Evolutionary conservation across 2,797 vertebrate genomes (phyloP).

Genomic region (Bradypus variegatus): DNA sequence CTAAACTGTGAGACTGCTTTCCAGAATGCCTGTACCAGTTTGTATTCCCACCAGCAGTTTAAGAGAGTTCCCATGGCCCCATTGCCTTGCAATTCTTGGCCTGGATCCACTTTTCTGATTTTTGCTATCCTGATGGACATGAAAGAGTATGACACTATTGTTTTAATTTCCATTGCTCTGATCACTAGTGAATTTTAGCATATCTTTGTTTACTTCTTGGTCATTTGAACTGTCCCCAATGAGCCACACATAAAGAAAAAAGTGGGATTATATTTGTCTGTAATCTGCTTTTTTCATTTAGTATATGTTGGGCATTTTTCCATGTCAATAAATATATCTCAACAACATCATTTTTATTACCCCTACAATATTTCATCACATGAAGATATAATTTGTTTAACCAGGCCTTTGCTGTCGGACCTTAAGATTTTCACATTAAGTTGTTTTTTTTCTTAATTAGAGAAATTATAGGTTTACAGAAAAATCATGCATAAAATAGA

Average conservation of each 20-base stretch:
- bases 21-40: not conserved
- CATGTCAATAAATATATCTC: not conserved
- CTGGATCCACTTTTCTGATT: not conserved
- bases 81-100: not conserved
- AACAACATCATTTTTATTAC: slow-evolving; percentile 16
- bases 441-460: too few species aligned
- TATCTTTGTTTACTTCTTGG: not conserved
- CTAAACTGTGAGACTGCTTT: not conserved
- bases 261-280: not conserved
- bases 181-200: slow-evolving; percentile 2
- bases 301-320: slow-evolving; percentile 5
- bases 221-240: slow-evolving; percentile 13
- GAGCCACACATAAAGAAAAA: not conserved
- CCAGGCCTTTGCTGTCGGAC: not conserved
- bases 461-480: too few species aligned
- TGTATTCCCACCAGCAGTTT: not conserved
- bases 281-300: not conserved
- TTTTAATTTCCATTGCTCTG: slow-evolving; percentile 3
- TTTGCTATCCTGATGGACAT: not conserved
- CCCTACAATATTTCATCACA: not conserved
- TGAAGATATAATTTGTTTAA: slow-evolving; percentile 28
- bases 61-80: not conserved
- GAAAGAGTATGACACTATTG: not conserved
- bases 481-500: too few species aligned
- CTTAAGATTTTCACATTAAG: not conserved